Evolutionary conservation across 53 echinoderm and acorn worm species (phyloP).

Genomic region (Astropecten irregularis): DNA sequence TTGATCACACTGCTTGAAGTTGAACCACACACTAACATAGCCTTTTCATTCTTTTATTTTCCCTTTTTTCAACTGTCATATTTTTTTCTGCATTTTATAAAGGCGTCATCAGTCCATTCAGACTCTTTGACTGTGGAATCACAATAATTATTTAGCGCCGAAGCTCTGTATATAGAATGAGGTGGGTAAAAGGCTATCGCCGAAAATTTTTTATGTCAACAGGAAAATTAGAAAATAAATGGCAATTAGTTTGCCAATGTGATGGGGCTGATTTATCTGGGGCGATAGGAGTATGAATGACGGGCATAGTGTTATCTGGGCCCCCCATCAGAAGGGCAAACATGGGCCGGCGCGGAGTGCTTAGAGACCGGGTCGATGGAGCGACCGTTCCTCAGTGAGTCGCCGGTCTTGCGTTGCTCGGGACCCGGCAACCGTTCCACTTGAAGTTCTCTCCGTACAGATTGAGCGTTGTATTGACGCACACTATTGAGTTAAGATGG

Average conservation of each 20-base stretch:
- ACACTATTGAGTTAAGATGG: conserved; percentile 26
- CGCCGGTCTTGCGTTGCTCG: conserved; percentile 30
- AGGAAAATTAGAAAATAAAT: conserved; percentile 64
- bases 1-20: too few species aligned
- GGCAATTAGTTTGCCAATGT: conserved; percentile 58
- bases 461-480: background rate
- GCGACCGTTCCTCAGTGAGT: conserved; percentile 16
- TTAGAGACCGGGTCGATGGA: conserved; percentile 46
- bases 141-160: too few species aligned
- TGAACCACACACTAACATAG: background rate
- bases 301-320: conserved; percentile 34
- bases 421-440: conserved; percentile 38
- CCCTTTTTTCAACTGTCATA: too few species aligned
- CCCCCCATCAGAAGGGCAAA: conserved; percentile 27
- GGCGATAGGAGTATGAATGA: conserved; percentile 51
- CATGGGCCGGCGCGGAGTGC: conserved; percentile 37
- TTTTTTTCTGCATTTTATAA: too few species aligned
- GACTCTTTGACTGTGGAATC: background rate
- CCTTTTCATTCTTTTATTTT: background rate
- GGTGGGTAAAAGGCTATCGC: conserved; percentile 54
- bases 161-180: too few species aligned
- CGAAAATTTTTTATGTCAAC: conserved; percentile 54
- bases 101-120: background rate
- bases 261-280: conserved; percentile 52
- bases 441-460: conserved; percentile 23